Base-by-base conservation (phyloP, 2,797 vertebrate genomes). In the Channa striata region DNA sequence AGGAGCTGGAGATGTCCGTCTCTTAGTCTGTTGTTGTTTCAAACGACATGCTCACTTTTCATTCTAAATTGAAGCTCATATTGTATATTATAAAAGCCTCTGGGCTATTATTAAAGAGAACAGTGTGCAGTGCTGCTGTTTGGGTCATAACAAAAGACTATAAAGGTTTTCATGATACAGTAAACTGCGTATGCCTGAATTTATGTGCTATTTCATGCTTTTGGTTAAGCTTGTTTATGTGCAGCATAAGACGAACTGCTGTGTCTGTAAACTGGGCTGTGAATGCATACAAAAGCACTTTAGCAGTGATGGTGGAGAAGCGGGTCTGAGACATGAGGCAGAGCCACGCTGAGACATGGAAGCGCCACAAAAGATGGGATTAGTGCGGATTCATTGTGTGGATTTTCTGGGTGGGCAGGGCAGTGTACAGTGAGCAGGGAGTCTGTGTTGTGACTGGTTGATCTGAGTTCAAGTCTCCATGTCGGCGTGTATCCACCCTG, bases 361-460 rank as follows among this genome's bases (percentile, higher is more conserved):
- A 72, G 62, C 6, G 69, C 60, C 62, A 74, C 60, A 72, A 62
- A 76, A 58, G 59, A 60, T 67, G 40, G 72, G 71, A 65, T 84
- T 78, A 74, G 65, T 48, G 59, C 58, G 57, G 58, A 34, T 74
- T 63, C 60, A 68, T 77, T 75, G 70, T 83, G 68, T 71, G 56
- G 57, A 44, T 63, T 37, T 57, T 70, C 12, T 53, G 59, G 58
- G 61, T 78, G 77, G 72, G 79, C 66, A 74, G 76, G 74, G 72
- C 10, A 1, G 46, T 42, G 58, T 20, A 14, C 23, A 30, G 44
- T 20, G 30, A 33, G 40, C 25, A 48, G 67, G 43, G 79, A 71
- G 60, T 65, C 72, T 25, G 64, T 49, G 67, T 59, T 59, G 56
- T 46, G 50, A 66, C 17, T 52, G 59, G 21, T 46, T 73, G 74